Evolutionary conservation across 2,113 vertebrate genomes (phyloP), one percentile per base, ranked within the genome.

Genomic region (Caranx ignobilis): DNA sequence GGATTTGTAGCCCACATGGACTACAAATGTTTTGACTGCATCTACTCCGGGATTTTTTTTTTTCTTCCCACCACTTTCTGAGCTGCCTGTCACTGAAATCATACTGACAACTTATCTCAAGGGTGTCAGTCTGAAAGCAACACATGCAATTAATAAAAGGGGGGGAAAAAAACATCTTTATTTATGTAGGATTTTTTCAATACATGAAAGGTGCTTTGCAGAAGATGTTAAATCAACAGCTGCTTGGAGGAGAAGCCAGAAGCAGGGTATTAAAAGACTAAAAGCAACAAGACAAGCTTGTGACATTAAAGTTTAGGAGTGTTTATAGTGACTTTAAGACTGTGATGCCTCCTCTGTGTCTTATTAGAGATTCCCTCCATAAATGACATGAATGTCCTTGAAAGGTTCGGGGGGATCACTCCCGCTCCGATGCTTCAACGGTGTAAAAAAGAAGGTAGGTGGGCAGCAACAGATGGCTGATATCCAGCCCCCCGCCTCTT

Each of bases 401-500:
- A 76, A 81, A 67, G 77, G 73, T 81, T 84, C 26, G 35, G 1
- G 2, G 5, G 18, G 43, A 82, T 85, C 78, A 69, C 62, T 70
- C 76, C 48, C 47, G 56, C 69, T 73, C 71, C 43, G 70, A 55
- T 56, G 52, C 50, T 26, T 26, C 41, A 47, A 15, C 59, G 73
- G 47, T 7, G 43, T 62, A 59, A 62, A 41, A 41, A 57, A 62
- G 8, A 37, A 86, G 70, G 52, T 64, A 79, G 77, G 69, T 15
- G 72, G 52, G 76, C 75, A 65, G 79, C 81, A 87, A 86, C 93
- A 94, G 93, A 90, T 93, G 92, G 93, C 72, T 5, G 70, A 63
- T 79, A 66, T 86, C 86, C 84, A 75, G 65, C 76, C 67, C 69
- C 77, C 48, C 71, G 26, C 26, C 26, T 26, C 26, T 26, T 26